Base-by-base conservation (phyloP, 2,888 invertebrate genomes). In the Nymphalis urticae region DNA sequence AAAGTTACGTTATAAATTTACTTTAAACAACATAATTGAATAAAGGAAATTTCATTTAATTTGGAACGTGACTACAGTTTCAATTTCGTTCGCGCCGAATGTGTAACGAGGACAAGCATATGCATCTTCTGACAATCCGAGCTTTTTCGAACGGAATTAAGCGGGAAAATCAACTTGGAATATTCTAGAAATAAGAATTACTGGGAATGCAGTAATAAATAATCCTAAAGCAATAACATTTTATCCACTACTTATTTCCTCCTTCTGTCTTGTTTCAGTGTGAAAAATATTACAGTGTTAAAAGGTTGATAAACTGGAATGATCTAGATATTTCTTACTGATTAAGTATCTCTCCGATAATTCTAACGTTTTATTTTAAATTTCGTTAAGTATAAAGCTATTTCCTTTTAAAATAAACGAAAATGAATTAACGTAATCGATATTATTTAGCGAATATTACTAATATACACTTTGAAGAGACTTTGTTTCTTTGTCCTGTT, bases 161-260 rank as follows among this genome's bases (percentile, higher is more conserved):
- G n/a, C n/a, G 36, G 13, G 36, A 13, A 58, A 58, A 19, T 58
- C 42, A 42, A 58, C 19, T 58, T 3, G 4, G 4, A 58, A 58
- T 42, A 58, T 36, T 58, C 36, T 8, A 54, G 54, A 54, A 54
- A 17, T 27, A n/a, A 19, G 36, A 36, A 58, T 36, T 19, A 58
- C 36, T 10, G 36, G 32, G 13, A n/a, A 19, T 58, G 36, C 36
- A 32, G 54, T 56, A 17, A 58, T 58, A 42, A 58, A 58, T 42
- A 58, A 58, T 58, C 36, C 36, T 42, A 42, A 42, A 42, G 58
- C 42, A 58, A 58, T 58, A 58, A 58, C 58, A 42, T 24, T 58
- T 58, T 19, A n/a, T n/a, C 27, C n/a, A 42, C 13, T 58, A 42
- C 19, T 56, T 32, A 56, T 32, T 56, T 54, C 56, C 17, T 27